Base-by-base conservation (phyloP, 1,140 invertebrate genomes). In the Drosophila grimshawi region DNA sequence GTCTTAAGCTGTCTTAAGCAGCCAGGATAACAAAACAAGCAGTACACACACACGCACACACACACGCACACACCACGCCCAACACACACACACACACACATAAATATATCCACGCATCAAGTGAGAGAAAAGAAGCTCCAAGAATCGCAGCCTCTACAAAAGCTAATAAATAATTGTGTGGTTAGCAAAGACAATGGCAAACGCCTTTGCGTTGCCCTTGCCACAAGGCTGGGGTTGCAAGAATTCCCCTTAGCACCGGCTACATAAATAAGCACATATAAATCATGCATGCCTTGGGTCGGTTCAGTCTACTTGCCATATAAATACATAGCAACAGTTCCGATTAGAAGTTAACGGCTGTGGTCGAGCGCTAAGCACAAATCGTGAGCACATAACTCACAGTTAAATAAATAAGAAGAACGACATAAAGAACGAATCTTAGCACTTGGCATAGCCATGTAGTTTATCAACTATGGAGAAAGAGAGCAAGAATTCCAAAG, bases 131-230 rank as follows among this genome's bases (percentile, higher is more conserved):
- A 19, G 51, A 30, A 61, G 43, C 52, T 68, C 43, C 60, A 70
- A 46, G 41, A 67, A 68, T 75, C 72, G 66, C 72, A 75, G 56
- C 61, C 68, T 30, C 77, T 57, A 68, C 60, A 52, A 64, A 60
- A 82, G 73, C 85, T 83, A 88, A 88, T 88, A 88, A 88, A 88
- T 88, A 88, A 88, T 89, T 88, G 83, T 89, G 80, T 83, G 85
- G 76, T 83, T 86, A 79, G 64, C 59, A 68, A 60, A 80, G 82
- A 86, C 82, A 86, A 86, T 76, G 67, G 65, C 19, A 19, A 73
- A 55, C 53, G 66, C 80, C 80, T 65, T 69, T 67, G 49, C 55
- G 10, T 32, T 33, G 59, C 45, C 30, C 19, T 19, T 19, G 43
- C 49, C 8, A 37, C 33, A 56, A 56, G 64, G 69, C 77, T 67